Evolutionary conservation across 1,140 invertebrate genomes (phyloP).

Genomic region (Micrasema longulum): DNA sequence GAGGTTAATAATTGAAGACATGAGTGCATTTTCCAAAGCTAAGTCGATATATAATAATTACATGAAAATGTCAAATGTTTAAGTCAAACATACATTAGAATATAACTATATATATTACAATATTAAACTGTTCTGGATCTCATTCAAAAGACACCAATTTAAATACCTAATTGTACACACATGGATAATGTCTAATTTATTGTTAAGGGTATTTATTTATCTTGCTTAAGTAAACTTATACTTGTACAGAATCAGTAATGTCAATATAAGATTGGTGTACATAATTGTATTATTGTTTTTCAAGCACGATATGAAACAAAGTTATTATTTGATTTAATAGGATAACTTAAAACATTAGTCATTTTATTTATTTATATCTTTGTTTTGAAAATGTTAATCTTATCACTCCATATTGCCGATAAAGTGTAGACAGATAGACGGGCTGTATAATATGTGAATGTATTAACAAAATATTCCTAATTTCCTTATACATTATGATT

Average conservation of each 20-base stretch:
- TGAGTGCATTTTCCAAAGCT: not conserved
- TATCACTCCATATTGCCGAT: too few species aligned
- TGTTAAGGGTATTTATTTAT: conserved; percentile 22
- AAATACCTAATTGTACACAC: conserved; percentile 2
- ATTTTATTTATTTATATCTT: not conserved
- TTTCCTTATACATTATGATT: conserved; percentile 4
- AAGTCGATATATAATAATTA: not conserved
- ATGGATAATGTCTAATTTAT: not conserved
- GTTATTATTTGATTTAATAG: conserved; percentile 7
- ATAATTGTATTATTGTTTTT: not conserved
- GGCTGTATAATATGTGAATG: too few species aligned
- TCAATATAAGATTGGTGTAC: conserved; percentile 4
- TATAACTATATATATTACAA: not conserved
- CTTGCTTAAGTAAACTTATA: conserved; percentile 7
- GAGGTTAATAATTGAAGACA: not conserved
- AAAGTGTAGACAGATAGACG: too few species aligned
- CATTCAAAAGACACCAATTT: conserved; percentile 44
- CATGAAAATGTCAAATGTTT: not conserved
- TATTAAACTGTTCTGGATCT: conserved; percentile 36
- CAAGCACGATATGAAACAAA: not conserved
- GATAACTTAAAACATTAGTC: conserved; percentile 1
- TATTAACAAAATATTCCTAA: not conserved
- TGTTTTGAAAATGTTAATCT: too few species aligned
- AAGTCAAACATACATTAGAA: conserved; percentile 2
- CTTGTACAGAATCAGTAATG: conserved; percentile 15